These are phyloP conservation scores for Peromyscus californicus DNA, from an alignment of 2,113 vertebrate species.

Conservation along the genomic window DNA sequence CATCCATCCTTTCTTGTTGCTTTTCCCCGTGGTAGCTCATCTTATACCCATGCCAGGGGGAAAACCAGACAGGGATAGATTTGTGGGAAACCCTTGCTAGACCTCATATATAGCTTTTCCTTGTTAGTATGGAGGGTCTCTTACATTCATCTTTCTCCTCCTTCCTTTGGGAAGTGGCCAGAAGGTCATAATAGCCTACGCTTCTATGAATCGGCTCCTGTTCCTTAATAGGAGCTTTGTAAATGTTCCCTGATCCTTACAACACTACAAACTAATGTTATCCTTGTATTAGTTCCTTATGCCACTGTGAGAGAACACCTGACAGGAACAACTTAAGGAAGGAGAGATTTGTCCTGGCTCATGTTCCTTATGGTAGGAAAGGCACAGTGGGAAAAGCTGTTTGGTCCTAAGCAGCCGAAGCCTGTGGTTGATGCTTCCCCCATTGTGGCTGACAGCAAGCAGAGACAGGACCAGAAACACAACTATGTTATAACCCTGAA, in stretches of 20 bases:
- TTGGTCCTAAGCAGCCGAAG: neutral
- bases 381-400: neutral
- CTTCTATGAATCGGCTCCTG: neutral
- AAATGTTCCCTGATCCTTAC: neutral
- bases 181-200: neutral
- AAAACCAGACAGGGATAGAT: neutral
- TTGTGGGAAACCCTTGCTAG: neutral
- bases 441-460: neutral
- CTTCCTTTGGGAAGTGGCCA: neutral
- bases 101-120: neutral
- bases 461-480: neutral
- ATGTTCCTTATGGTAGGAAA: neutral
- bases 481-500: neutral
- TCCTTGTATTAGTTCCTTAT: neutral
- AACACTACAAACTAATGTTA: neutral
- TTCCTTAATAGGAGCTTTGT: neutral
- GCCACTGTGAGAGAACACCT: neutral
- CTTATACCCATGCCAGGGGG: neutral
- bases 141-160: neutral
- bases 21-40: neutral
- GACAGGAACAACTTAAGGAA: neutral
- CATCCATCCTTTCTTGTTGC: neutral
- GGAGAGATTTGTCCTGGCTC: neutral
- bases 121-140: neutral
- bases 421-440: neutral